These are phyloP conservation scores for Bugulina stolonifera DNA, from an alignment of 2,888 invertebrate species.

Conservation along the genomic window DNA sequence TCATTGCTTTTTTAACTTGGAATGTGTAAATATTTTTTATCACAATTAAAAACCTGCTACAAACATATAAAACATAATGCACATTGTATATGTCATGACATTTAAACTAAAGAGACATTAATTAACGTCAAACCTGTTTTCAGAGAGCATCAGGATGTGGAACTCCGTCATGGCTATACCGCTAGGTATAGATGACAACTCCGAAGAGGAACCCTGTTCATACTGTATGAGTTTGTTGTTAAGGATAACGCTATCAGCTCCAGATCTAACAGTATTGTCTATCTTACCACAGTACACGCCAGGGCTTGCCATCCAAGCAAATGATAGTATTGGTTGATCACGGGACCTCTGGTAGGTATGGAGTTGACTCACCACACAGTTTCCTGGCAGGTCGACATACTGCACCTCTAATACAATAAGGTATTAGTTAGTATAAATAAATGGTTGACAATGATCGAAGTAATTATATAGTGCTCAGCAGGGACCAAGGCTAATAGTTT, in stretches of 20 bases:
- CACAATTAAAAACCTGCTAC: no score
- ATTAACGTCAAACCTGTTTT: no score
- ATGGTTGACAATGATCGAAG: no score
- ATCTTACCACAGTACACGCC: constrained; percentile 77
- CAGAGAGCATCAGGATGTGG: constrained; percentile 77
- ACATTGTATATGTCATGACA: no score
- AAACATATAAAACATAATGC: no score
- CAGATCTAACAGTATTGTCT: constrained; percentile 39
- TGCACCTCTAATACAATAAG: constrained; percentile 35
- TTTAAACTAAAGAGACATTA: no score
- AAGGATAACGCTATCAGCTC: constrained; percentile 26
- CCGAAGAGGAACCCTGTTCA: background rate
- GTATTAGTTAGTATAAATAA: no score
- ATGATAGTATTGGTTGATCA: constrained; percentile 66
- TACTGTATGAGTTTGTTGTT: constrained; percentile 29
- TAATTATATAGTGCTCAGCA: no score
- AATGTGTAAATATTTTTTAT: no score
- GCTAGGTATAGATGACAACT: background rate
- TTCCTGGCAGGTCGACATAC: constrained; percentile 68
- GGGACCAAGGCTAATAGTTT: no score
- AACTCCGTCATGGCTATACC: constrained; percentile 60
- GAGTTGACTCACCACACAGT: constrained; percentile 70
- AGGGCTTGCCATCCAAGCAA: constrained; percentile 79
- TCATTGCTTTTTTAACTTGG: no score
- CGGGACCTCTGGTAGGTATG: constrained; percentile 69